Evolutionary conservation across 2,888 invertebrate species (phyloP).

Genomic region (Rhagonycha lutea): DNA sequence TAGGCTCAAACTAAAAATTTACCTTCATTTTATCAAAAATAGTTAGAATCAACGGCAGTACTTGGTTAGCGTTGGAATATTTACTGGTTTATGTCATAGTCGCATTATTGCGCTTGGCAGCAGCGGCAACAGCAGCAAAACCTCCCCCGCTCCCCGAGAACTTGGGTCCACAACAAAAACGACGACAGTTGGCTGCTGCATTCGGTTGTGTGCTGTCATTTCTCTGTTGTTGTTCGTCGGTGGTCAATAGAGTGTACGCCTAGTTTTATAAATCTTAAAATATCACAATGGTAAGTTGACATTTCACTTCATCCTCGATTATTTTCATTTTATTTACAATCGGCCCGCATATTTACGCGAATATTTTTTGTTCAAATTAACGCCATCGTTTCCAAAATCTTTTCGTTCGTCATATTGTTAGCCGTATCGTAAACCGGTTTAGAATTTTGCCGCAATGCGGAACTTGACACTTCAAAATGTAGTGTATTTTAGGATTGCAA

Average conservation of each 20-base stretch:
- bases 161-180: slow-evolving; percentile 51
- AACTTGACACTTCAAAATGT: slow-evolving; percentile 33
- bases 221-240: slow-evolving; percentile 37
- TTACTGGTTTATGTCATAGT: slow-evolving; percentile 56
- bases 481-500: slow-evolving; percentile 23
- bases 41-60: neutral
- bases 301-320: slow-evolving; percentile 41
- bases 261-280: slow-evolving; percentile 49
- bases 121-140: slow-evolving; percentile 49
- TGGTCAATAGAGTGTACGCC: slow-evolving; percentile 38
- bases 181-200: slow-evolving; percentile 55
- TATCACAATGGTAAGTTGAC: slow-evolving; percentile 54
- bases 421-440: slow-evolving; percentile 47
- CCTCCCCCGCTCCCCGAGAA: slow-evolving; percentile 40
- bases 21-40: neutral
- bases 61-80: slow-evolving; percentile 53
- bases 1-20: neutral
- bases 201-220: slow-evolving; percentile 42
- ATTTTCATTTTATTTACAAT: slow-evolving; percentile 11
- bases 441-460: slow-evolving; percentile 52
- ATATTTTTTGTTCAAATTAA: slow-evolving; percentile 24
- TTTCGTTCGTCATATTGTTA: slow-evolving; percentile 46
- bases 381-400: slow-evolving; percentile 35
- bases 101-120: slow-evolving; percentile 55
- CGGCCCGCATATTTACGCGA: slow-evolving; percentile 4